A percentile compares a stretch with the other conserved stretches of the same genome.
Conservation (phyloP, 2,888 invertebrate genomes). For the Callyntrura guangdongensis region DNA sequence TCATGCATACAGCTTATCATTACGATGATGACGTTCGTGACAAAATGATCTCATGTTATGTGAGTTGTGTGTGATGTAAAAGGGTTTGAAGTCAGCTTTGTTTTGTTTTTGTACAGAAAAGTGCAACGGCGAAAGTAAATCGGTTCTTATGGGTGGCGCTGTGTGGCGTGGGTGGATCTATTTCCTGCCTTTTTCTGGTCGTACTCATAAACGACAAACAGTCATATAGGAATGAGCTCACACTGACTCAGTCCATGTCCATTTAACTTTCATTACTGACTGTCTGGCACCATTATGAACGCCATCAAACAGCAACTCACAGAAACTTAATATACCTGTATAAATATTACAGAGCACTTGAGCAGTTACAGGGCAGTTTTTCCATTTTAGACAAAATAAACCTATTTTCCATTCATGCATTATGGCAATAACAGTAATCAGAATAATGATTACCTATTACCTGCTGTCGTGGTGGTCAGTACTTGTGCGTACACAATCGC, state of each 20-base stretch:
- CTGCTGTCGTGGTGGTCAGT: slow-evolving; percentile 17
- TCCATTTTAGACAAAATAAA: not conserved
- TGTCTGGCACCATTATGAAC: too few species aligned
- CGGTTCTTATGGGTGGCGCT: slow-evolving; percentile 44
- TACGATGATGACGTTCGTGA: not conserved
- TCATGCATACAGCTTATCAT: not conserved
- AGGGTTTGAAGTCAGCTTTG: not conserved
- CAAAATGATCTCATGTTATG: slow-evolving; percentile 40
- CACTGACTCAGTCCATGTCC: too few species aligned
- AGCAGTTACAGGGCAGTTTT: not conserved
- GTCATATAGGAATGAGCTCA: not conserved
- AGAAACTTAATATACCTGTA: not conserved
- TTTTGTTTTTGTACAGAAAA: not conserved
- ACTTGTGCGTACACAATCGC: not conserved
- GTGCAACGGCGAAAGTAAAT: slow-evolving; percentile 27
- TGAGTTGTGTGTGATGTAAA: not conserved
- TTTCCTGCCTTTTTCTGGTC: slow-evolving; percentile 66
- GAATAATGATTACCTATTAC: slow-evolving; percentile 38
- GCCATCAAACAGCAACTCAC: not conserved
- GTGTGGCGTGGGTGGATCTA: slow-evolving; percentile 73
- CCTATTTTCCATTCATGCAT: slow-evolving; percentile 38
- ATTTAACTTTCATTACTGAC: slow-evolving; percentile 15
- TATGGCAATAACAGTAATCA: not conserved
- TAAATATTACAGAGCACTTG: too few species aligned
- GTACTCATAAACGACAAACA: not conserved